A percentile compares a stretch with the other conserved stretches of the same genome.
phyloP scores from a whole-genome alignment of 2,888 invertebrate species.

The Limnephilus lunatus region DNA sequence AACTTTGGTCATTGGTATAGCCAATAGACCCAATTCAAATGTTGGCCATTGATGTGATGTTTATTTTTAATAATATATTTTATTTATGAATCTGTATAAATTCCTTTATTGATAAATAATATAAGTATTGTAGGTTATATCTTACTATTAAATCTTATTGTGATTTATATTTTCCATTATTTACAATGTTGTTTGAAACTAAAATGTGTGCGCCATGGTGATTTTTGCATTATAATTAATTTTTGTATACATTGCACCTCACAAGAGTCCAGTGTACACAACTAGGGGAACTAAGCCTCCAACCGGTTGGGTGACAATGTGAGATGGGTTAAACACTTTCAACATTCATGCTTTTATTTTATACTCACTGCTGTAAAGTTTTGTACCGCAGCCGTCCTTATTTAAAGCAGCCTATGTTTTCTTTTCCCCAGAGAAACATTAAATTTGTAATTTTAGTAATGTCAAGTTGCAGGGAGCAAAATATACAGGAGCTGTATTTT shows the following conservation, averaged over 20 bases:
- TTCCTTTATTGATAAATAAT: conserved; percentile 15
- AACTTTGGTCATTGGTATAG: background rate
- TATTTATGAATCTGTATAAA: conserved; percentile 23
- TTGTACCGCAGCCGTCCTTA: background rate
- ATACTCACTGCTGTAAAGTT: background rate
- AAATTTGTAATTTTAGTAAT: background rate
- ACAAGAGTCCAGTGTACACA: background rate
- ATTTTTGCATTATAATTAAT: background rate
- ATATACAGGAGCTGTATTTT: background rate
- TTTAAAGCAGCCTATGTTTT: background rate
- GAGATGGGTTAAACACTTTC: background rate
- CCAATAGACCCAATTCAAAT: background rate
- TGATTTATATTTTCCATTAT: conserved; percentile 34
- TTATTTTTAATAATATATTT: background rate
- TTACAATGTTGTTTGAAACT: background rate
- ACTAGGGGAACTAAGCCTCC: background rate
- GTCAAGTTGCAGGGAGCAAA: background rate
- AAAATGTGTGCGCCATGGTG: background rate
- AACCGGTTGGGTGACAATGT: background rate
- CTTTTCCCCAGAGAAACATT: background rate
- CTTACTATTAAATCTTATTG: conserved; percentile 11
- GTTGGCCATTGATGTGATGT: conserved; percentile 8
- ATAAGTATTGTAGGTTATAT: conserved; percentile 35
- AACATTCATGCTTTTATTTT: background rate
- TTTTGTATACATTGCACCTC: background rate